Conservation (phyloP, 2,888 invertebrate genomes). For the Cerceris rybyensis region DNA sequence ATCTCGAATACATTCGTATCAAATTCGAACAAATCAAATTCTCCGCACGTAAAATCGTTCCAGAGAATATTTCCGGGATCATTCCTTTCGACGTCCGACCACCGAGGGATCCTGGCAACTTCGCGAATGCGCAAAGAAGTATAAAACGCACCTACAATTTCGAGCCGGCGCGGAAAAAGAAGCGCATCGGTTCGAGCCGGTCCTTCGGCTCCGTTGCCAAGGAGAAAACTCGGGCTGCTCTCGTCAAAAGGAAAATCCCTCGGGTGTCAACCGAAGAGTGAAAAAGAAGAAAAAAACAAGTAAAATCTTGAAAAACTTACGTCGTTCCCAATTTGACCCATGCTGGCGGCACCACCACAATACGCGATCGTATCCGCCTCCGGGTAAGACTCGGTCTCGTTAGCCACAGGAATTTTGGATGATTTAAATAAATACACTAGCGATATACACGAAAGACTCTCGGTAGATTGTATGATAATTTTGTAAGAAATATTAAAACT, state of each 20-base stretch:
- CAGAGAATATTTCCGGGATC: too few relatives aligned
- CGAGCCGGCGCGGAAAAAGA: neutral
- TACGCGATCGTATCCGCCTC: constrained; percentile 75
- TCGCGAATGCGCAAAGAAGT: constrained; percentile 30
- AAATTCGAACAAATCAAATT: too few relatives aligned
- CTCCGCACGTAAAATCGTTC: too few relatives aligned
- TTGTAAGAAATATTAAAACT: neutral
- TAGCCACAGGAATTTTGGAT: constrained; percentile 79
- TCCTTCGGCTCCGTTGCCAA: constrained; percentile 31
- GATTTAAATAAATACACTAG: constrained; percentile 51
- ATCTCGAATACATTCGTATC: too few relatives aligned
- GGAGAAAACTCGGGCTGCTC: constrained; percentile 9
- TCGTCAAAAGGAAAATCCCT: neutral
- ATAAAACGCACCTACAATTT: neutral
- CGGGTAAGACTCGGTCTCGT: constrained; percentile 74
- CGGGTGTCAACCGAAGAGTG: constrained; percentile 6
- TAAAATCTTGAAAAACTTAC: constrained; percentile 71
- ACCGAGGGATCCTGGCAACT: constrained; percentile 41
- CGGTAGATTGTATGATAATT: constrained; percentile 13
- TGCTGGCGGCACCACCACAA: constrained; percentile 74
- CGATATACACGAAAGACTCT: constrained; percentile 43
- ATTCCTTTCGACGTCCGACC: too few relatives aligned
- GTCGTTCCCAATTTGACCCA: constrained; percentile 81
- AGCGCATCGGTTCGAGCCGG: constrained; percentile 20
- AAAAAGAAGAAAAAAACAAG: constrained; percentile 2